Evolutionary conservation across 2,113 vertebrate genomes (phyloP), one percentile per base, ranked within the genome.

Genomic region (Scartelaos histophorus): DNA sequence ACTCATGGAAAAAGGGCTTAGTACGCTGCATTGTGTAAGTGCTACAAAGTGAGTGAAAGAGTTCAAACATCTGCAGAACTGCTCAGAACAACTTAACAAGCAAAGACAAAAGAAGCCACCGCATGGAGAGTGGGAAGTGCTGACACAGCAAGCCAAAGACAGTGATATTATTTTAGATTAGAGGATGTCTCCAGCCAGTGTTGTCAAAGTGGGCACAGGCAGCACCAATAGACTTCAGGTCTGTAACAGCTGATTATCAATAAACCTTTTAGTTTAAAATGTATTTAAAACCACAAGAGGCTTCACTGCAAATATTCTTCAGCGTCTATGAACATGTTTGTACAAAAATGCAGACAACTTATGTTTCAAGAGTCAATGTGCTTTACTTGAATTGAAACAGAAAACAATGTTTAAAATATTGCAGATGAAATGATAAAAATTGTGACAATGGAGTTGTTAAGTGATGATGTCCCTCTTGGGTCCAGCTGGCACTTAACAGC

Each of bases 1-100:
- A 53, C 78, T 69, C 73, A 47, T 88, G 75, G 81, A 78, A 86
- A 90, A 85, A 74, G 38, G 74, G 38, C 87, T 82, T 69, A 71
- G 66, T 10, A 6, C 70, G 73, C 47, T 62, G 72, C 35, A 68
- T 87, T 85, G 76, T 81, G 76, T 79, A 47, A 74, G 76, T 43
- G 45, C 71, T 66, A 76, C 74, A 72, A 81, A 79, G 7, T 76
- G 74, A 72, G 61, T n/a, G 69, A 57, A 64, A 79, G 75, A 65
- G 54, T 77, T 83, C 81, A 79, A 87, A 83, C 75, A 81, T 88
- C 89, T 88, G 89, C 79, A 79, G 87, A 87, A 87, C 76, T 56
- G 75, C 61, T 24, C 80, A 74, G 74, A 84, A 77, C 76, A 79
- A 81, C 62, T 82, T 85, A 88, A 88, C 79, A 68, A 83, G 78